Evolutionary conservation across 2,888 invertebrate genomes (phyloP).

Genomic region (Meiosimyza platycephala): DNA sequence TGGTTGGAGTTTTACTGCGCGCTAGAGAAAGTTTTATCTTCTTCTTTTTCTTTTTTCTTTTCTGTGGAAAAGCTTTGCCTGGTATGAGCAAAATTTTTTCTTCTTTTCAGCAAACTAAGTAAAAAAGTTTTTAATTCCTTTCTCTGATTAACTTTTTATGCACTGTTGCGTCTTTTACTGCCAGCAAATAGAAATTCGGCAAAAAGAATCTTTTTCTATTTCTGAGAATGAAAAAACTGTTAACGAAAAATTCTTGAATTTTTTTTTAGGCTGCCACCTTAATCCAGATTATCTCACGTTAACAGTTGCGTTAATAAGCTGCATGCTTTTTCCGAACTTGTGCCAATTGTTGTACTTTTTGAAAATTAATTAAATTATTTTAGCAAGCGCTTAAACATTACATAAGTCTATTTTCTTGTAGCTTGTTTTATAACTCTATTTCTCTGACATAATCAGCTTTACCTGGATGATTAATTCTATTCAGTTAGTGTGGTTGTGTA

Average conservation of each 20-base stretch:
- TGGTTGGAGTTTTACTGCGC: conserved; percentile 23
- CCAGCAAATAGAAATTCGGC: not conserved
- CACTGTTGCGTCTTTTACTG: conserved; percentile 26
- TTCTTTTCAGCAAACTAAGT: not conserved
- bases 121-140: conserved; percentile 37
- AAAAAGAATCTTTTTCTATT: conserved; percentile 10
- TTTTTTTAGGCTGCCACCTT: conserved; percentile 10
- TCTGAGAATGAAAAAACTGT: not conserved
- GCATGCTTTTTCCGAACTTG: not conserved
- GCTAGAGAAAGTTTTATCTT: conserved; percentile 3
- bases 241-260: not conserved
- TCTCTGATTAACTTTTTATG: conserved; percentile 40
- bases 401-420: too few relatives aligned
- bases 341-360: not conserved
- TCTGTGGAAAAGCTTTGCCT: not conserved
- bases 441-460: too few relatives aligned
- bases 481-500: too few relatives aligned
- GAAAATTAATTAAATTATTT: not conserved
- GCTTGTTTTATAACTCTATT: too few relatives aligned
- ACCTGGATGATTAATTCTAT: too few relatives aligned
- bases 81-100: too few relatives aligned
- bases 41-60: conserved; percentile 4
- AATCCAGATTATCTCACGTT: conserved; percentile 30
- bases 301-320: conserved; percentile 7
- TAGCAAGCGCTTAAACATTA: too few relatives aligned